These are phyloP conservation scores for Ambastaia sidthimunki DNA, from an alignment of 2,797 vertebrate species.

Conservation along the genomic window DNA sequence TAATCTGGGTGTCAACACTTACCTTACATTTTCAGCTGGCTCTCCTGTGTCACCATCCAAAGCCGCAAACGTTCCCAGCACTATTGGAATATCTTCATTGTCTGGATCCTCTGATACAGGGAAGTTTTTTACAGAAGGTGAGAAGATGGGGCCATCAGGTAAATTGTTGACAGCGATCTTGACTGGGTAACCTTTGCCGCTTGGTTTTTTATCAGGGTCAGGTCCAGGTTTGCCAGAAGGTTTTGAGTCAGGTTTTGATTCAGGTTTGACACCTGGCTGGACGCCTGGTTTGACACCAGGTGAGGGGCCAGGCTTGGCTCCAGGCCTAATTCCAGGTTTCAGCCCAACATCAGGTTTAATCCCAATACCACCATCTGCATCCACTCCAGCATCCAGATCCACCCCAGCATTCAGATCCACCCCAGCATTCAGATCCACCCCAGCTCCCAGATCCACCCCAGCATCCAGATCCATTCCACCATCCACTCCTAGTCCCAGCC, in stretches of 20 bases:
- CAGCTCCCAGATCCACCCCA: neutral
- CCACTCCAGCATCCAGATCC: constrained; percentile 28
- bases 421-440: neutral
- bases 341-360: constrained; percentile 31
- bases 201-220: constrained; percentile 42
- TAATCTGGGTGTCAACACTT: constrained; percentile 60
- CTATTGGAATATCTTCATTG: constrained; percentile 57
- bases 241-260: constrained; percentile 22
- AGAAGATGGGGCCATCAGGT: constrained; percentile 82
- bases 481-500: neutral
- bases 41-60: constrained; percentile 85
- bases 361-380: constrained; percentile 20
- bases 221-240: constrained; percentile 24
- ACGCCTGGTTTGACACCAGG: constrained; percentile 19
- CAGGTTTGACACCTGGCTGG: constrained; percentile 25
- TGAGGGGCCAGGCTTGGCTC: constrained; percentile 38
- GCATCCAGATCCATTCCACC: neutral
- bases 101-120: constrained; percentile 79
- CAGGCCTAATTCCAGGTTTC: constrained; percentile 35
- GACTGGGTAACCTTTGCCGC: constrained; percentile 75
- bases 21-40: constrained; percentile 79
- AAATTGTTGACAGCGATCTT: constrained; percentile 86
- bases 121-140: constrained; percentile 73
- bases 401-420: constrained; percentile 2
- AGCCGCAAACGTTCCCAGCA: constrained; percentile 82